Evolutionary conservation across 1,140 invertebrate genomes (phyloP).

Genomic region (Antheraea mylitta): DNA sequence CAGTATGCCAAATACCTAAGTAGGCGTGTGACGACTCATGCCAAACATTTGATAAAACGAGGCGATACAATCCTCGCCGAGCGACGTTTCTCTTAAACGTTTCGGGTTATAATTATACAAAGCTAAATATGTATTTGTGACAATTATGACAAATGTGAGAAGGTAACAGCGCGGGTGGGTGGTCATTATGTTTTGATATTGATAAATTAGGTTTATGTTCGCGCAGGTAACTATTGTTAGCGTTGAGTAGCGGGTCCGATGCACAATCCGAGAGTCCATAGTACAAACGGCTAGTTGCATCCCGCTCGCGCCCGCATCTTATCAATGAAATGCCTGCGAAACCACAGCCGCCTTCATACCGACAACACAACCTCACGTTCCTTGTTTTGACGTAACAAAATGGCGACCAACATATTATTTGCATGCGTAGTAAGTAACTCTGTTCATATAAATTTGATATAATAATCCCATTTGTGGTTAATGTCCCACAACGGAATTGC

Average conservation of each 20-base stretch:
- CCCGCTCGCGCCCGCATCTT: constrained; percentile 63
- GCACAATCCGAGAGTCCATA: constrained; percentile 36
- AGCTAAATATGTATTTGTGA: constrained; percentile 7
- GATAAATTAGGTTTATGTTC: constrained; percentile 36
- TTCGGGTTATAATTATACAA: constrained; percentile 10
- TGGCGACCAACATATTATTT: constrained; percentile 42
- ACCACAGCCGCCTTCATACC: constrained; percentile 39
- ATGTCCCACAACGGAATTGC: not conserved
- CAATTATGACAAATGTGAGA: not conserved
- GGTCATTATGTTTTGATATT: constrained; percentile 25
- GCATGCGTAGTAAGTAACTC: constrained; percentile 22
- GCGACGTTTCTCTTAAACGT: constrained; percentile 26
- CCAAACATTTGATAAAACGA: constrained; percentile 43
- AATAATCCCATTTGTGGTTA: constrained; percentile 15
- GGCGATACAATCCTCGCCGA: constrained; percentile 37
- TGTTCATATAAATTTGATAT: not conserved
- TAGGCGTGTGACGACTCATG: constrained; percentile 53
- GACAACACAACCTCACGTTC: constrained; percentile 56
- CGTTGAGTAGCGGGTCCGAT: constrained; percentile 29
- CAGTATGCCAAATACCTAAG: constrained; percentile 42
- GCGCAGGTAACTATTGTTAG: constrained; percentile 27
- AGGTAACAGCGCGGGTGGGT: constrained; percentile 7
- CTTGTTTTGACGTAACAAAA: constrained; percentile 63
- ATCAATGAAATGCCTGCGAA: constrained; percentile 74
- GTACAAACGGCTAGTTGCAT: constrained; percentile 70